A percentile compares a stretch with the other conserved stretches of the same genome.
Conservation (phyloP, 2,888 invertebrate genomes). For the Hirtodrosophila alboralis region DNA sequence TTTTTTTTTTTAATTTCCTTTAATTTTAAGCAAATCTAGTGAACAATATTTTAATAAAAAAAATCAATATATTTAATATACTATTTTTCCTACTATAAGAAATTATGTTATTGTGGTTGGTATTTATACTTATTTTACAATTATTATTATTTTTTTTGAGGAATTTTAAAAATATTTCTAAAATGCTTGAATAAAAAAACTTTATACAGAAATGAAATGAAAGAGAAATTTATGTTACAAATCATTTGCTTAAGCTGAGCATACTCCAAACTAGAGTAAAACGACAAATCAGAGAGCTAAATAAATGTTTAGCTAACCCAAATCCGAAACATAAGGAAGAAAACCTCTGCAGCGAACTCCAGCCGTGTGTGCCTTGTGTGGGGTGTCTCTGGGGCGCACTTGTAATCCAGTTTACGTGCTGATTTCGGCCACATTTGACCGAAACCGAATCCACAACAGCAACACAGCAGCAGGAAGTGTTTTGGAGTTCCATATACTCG, state of each 20-base stretch:
- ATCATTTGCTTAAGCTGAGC: background rate
- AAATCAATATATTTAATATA: too few species aligned
- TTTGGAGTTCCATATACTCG: conserved; percentile 44
- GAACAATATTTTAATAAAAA: too few species aligned
- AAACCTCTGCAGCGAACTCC: conserved; percentile 42
- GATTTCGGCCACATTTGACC: conserved; percentile 64
- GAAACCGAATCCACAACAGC: conserved; percentile 23
- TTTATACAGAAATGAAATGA: background rate
- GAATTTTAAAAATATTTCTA: too few species aligned
- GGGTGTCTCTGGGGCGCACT: conserved; percentile 63
- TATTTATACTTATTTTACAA: too few species aligned
- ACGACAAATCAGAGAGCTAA: conserved; percentile 12
- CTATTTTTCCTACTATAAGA: too few species aligned
- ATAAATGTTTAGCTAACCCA: conserved; percentile 72
- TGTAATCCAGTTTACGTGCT: conserved; percentile 69
- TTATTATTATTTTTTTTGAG: too few species aligned
- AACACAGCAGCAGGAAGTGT: conserved; percentile 67
- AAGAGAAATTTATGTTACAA: background rate
- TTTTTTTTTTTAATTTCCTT: too few species aligned
- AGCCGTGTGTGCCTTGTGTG: conserved; percentile 21
- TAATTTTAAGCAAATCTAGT: too few species aligned
- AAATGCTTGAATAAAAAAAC: too few species aligned
- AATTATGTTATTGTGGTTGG: too few species aligned
- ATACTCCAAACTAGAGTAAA: conserved; percentile 16
- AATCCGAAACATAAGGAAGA: conserved; percentile 72